Evolutionary conservation across 2,888 invertebrate genomes (phyloP), one percentile per base, ranked within the genome.

Genomic region (Spisula subtruncata): DNA sequence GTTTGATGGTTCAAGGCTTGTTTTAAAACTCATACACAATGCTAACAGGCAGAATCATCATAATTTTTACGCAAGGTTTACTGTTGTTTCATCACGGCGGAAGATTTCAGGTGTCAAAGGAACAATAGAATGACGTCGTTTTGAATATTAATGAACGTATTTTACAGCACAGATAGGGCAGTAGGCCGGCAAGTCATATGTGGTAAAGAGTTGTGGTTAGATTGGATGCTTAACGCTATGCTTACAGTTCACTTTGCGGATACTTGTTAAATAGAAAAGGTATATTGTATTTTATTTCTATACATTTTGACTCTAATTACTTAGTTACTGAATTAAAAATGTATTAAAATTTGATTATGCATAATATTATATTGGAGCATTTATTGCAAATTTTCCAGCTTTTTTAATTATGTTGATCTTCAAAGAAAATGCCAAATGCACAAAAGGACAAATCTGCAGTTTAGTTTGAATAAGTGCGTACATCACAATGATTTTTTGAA

Each of bases 61-160:
- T 25, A 66, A n/a, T 51, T 66, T 66, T 25, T 25, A 25, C 60
- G 25, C n/a, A 25, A n/a, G 25, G 60, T 25, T 41, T 51, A 51
- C 51, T 12, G 51, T 66, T 66, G 60, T n/a, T 66, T 66, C 60
- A 66, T 66, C 60, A 66, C 25, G 60, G n/a, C 25, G 2, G 10
- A 25, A 25, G 60, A 66, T n/a, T 25, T 25, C n/a, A 41, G 60
- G 25, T 10, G 60, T 51, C 51, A 51, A 6, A 66, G 60, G 14
- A 29, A 60, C 41, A 83, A 32, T 20, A 18, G 20, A 20, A 60
- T 83, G 60, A 83, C 83, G 83, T 60, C 60, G 46, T 83, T 32
- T 41, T 83, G 83, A 60, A 83, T 83, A 56, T 46, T 82, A 83
- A 83, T 83, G 46, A 83, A 83, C 35, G 10, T 20, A 81, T 48